Percentiles rank a stretch among this genome's conserved stretches.
These are phyloP conservation scores for Heliconius erato DNA, from an alignment of 2,888 invertebrate genomes.

Conservation along the genomic window DNA sequence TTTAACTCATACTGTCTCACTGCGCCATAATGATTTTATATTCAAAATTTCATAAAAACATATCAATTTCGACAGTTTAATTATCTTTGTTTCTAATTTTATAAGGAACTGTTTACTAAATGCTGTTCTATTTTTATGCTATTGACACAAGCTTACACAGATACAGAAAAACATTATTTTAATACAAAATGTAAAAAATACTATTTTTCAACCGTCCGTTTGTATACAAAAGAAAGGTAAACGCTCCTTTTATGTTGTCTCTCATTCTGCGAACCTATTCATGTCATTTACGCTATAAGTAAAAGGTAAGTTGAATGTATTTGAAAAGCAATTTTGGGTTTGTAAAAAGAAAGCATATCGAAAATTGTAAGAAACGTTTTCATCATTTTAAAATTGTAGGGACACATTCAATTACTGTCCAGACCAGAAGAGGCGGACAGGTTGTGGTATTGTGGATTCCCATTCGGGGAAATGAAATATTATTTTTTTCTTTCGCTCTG, in stretches of 20 bases:
- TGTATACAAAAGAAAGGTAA: constrained; percentile 16
- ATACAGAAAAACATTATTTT: neutral
- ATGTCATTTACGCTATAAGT: constrained; percentile 11
- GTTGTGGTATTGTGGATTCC: too few relatives aligned
- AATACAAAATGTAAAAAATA: neutral
- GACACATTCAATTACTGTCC: neutral
- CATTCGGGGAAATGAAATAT: too few relatives aligned
- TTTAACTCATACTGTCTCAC: neutral
- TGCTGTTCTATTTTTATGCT: neutral
- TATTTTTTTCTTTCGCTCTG: too few relatives aligned
- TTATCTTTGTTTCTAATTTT: too few relatives aligned
- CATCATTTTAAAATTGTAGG: neutral
- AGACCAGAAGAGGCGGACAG: too few relatives aligned
- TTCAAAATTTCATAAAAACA: neutral
- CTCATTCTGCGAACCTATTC: constrained; percentile 11
- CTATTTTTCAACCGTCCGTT: neutral
- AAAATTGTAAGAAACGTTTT: neutral
- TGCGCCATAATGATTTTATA: neutral
- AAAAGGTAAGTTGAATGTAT: neutral
- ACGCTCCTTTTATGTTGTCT: constrained; percentile 20
- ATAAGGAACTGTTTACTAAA: neutral
- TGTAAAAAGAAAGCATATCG: constrained; percentile 14
- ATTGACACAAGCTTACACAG: neutral
- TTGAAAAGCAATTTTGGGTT: constrained; percentile 1
- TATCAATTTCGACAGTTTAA: neutral